Evolutionary conservation across 2,797 vertebrate genomes (phyloP), one percentile per base, ranked within the genome.

Genomic region (Petrocephalus sullivani): DNA sequence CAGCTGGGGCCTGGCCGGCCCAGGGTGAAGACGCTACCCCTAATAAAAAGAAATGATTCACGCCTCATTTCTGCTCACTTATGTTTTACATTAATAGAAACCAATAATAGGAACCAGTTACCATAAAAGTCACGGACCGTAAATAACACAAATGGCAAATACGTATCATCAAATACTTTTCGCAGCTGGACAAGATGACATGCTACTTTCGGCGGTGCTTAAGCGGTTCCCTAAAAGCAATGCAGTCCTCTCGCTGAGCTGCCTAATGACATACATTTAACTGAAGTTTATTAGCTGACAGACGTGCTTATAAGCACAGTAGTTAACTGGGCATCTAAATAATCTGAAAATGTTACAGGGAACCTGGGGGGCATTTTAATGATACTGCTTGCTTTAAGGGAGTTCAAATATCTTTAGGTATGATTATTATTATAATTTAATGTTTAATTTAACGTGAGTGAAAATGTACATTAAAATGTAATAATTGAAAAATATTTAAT

Each of bases 11-110:
- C 91, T 93, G 90, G 94, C 91, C 91, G 90, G 95, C 92, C 90
- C 92, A 89, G 92, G 94, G 94, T 94, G 94, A 95, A 95, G 94
- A 96, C 93, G 94, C 93, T 94, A 93, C 94, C 95, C 94, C 95
- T 96, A 97, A 97, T 97, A 97, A 98, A 98, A 97, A 95, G 94
- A 96, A 96, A 97, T 95, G 94, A 97, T 96, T 96, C 96, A 97
- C 91, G 95, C 95, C 96, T 97, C 96, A 97, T 98, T 97, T 97
- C 95, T 97, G 96, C 96, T 97, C 96, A 97, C 96, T 97, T 97
- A 97, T 97, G 96, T 97, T 97, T 97, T 96, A 98, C 97, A 98
- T 97, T 97, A 96, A 95, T 96, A 97, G 96, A 98, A 97, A 97
- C 96, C 96, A 96, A 97, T 97, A 97, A 98, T 96, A 97, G 95